Base-by-base conservation (phyloP, 2,888 invertebrate genomes). In the Apeira syringaria region DNA sequence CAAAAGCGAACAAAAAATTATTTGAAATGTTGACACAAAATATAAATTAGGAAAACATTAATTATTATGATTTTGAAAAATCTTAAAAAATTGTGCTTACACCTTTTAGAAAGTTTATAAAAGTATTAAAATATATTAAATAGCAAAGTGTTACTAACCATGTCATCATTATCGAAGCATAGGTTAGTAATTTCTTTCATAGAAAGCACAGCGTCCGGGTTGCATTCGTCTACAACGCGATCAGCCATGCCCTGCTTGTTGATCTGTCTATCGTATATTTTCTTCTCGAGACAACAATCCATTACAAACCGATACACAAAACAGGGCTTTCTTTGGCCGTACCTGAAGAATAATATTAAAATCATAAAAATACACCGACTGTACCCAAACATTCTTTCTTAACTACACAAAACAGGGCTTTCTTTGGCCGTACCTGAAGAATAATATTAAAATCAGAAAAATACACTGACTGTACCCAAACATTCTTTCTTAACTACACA, bases 231-330 rank as follows among this genome's bases (percentile, higher is more conserved):
- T 0, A 99, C 98, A 2, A 99, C 98, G 8, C 99, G 92, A 81
- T 99, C 98, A 0, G 99, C 96, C 96, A 99, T 98, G 44, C 99
- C 99, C 82, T 99, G 98, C 72, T 99, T 99, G 76, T 97, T 98
- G 51, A 99, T 97, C 90, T 99, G 99, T 15, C 99, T 90, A 72
- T 99, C 99, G 77, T 99, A 99, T 53, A 99, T 99, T 82, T 98
- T 97, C 84, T 98, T 97, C 75, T 99, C 99, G 55, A 99, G 91
- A 58, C 98, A 98, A 80, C 97, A 98, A 80, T 99, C 99, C 80
- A 98, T 98, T 3, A 99, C 98, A 47, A 99, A 92, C 25, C 99
- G 93, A 78, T 99, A 99, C 2, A 99, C 98, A 77, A 95, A 98
- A 66, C 98, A 98, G 0, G 95, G 95, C 69, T 98, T 99, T 64